Conservation (phyloP, 2,888 invertebrate genomes). For the Hololepta plana region DNA sequence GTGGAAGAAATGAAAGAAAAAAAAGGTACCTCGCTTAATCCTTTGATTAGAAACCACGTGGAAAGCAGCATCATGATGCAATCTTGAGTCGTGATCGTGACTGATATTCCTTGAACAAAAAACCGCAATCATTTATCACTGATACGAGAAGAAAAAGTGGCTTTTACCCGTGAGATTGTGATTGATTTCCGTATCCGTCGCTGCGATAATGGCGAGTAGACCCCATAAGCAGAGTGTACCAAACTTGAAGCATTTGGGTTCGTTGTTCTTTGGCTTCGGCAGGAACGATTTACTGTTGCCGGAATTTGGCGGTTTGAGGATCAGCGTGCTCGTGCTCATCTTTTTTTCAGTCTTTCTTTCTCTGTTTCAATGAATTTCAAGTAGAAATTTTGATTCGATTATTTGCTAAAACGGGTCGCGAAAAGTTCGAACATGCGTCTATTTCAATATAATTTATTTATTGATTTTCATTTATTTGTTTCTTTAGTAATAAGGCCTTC, state of each 20-base stretch:
- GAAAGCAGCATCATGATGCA: constrained; percentile 16
- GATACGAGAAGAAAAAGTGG: neutral
- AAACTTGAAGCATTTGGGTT: too few species aligned
- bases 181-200: constrained; percentile 17
- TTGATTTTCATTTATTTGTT: too few species aligned
- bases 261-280: too few species aligned
- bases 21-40: constrained; percentile 12
- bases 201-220: constrained; percentile 17
- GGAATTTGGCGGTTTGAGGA: constrained; percentile 16
- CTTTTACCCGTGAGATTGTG: constrained; percentile 17
- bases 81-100: constrained; percentile 18
- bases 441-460: too few species aligned
- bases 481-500: too few species aligned
- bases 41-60: constrained; percentile 18
- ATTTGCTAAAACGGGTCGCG: constrained; percentile 6
- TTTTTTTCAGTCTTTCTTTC: too few species aligned
- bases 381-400: constrained; percentile 4
- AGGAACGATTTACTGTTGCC: too few species aligned
- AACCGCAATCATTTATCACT: neutral
- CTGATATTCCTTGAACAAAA: constrained; percentile 15
- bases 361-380: too few species aligned
- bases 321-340: constrained; percentile 17
- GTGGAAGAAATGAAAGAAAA: neutral
- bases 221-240: constrained; percentile 16
- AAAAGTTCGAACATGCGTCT: constrained; percentile 3